Evolutionary conservation across 1,140 invertebrate species (phyloP).

Genomic region (Triops cancriformis): DNA sequence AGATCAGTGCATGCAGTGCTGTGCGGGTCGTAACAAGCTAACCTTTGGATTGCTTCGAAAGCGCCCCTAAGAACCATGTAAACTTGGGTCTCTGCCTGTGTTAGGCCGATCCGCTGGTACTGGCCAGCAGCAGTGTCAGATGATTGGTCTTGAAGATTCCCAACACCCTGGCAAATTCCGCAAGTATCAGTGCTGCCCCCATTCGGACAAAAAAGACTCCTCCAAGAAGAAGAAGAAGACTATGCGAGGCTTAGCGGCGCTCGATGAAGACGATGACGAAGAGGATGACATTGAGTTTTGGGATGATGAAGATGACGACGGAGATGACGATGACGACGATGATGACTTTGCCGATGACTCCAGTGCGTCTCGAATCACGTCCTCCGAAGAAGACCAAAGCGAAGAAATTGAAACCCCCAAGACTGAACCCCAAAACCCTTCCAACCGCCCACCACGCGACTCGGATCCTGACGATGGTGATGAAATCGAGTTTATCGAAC

Average conservation of each 20-base stretch:
- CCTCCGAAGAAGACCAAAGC: conserved; percentile 8
- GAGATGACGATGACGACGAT: conserved; percentile 43
- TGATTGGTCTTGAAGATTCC: conserved; percentile 23
- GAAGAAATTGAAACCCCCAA: neutral
- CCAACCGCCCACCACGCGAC: neutral
- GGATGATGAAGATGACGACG: conserved; percentile 39
- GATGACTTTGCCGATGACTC: conserved; percentile 29
- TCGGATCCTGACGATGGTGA: conserved; percentile 23
- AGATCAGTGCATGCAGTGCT: neutral
- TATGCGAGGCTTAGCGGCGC: conserved; percentile 17
- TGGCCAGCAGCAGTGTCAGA: conserved; percentile 23
- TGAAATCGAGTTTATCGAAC: conserved; percentile 15
- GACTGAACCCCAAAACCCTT: conserved; percentile 7
- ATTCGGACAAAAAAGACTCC: conserved; percentile 14
- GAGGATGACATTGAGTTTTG: conserved; percentile 34
- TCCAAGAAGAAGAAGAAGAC: conserved; percentile 22
- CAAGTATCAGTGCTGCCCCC: conserved; percentile 26
- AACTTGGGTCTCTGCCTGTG: conserved; percentile 17
- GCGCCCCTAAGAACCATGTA: neutral
- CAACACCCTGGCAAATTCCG: conserved; percentile 24
- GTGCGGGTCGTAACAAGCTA: neutral
- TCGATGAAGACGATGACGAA: conserved; percentile 35
- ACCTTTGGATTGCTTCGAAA: neutral
- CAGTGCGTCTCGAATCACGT: neutral
- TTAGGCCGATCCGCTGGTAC: conserved; percentile 23